Conservation (phyloP, 1,140 invertebrate genomes). For the Marisa cornuarietis region DNA sequence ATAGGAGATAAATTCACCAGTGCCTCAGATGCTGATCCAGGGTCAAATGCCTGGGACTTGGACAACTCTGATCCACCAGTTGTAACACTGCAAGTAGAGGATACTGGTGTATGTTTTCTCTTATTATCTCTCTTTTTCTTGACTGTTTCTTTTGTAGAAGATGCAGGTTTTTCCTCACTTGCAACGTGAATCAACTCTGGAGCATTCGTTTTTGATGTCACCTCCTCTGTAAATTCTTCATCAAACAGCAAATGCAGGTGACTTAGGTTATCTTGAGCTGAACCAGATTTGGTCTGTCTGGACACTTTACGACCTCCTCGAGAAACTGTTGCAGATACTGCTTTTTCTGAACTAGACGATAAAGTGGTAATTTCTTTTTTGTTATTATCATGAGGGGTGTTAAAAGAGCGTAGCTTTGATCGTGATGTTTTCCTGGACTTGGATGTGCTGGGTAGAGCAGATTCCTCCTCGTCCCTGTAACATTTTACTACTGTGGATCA, state of each 20-base stretch:
- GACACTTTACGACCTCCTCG: conserved; percentile 7
- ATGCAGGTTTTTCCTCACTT: conserved; percentile 1
- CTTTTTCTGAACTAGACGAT: neutral
- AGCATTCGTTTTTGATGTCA: neutral
- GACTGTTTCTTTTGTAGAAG: conserved; percentile 6
- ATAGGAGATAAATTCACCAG: no score
- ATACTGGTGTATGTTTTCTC: no score
- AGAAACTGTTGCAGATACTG: neutral
- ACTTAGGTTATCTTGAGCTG: neutral
- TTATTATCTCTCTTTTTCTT: no score
- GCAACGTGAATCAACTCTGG: neutral
- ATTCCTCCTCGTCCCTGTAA: conserved; percentile 13
- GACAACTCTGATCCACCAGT: no score
- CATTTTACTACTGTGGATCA: no score
- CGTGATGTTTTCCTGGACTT: conserved; percentile 13
- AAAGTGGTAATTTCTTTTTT: neutral
- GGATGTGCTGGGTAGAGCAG: conserved; percentile 10
- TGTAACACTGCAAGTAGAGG: no score
- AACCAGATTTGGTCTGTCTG: conserved; percentile 7
- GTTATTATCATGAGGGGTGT: neutral
- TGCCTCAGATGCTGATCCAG: no score
- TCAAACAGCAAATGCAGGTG: conserved; percentile 2
- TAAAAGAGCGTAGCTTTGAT: conserved; percentile 15
- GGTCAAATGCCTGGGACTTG: no score
- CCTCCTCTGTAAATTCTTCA: neutral